A percentile compares a stretch with the other conserved stretches of the same genome.
Conservation (phyloP, 37 sponge, comb jelly and placozoan species). For the Haliclona indistincta region DNA sequence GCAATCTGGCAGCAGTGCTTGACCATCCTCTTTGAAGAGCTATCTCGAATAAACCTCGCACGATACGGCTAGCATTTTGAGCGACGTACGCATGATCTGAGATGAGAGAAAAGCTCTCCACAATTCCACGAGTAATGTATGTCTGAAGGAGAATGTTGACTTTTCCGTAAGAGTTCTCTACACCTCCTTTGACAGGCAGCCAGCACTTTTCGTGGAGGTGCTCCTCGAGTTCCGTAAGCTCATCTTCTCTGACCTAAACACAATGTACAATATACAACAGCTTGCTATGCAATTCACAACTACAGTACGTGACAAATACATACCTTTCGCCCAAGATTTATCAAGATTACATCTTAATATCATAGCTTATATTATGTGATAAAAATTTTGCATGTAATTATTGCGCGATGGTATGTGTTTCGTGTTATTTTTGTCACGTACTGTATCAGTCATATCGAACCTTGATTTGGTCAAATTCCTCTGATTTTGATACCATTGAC, state of each 20-base stretch:
- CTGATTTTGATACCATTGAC: conserved; percentile 81
- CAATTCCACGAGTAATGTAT: conserved; percentile 70
- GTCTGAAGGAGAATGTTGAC: conserved; percentile 92
- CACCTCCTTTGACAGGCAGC: conserved; percentile 75
- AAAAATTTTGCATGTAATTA: no score
- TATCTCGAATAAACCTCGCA: conserved; percentile 94
- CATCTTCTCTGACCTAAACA: conserved; percentile 91
- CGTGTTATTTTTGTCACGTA: no score
- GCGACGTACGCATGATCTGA: conserved; percentile 92
- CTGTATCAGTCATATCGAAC: no score
- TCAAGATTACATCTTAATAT: no score
- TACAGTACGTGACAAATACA: no score
- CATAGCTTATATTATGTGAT: no score
- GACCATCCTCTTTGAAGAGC: conserved; percentile 80
- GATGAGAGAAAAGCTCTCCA: conserved; percentile 91
- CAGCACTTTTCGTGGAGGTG: conserved; percentile 31
- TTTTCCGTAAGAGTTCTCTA: conserved; percentile 91
- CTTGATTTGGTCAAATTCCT: conserved; percentile 95
- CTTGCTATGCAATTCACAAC: neutral
- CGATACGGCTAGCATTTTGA: conserved; percentile 90
- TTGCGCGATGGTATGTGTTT: no score
- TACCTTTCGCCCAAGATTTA: no score
- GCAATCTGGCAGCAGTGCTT: conserved; percentile 54
- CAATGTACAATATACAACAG: neutral
- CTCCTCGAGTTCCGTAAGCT: conserved; percentile 72